Percentiles rank a stretch among this genome's conserved stretches.
These are phyloP conservation scores for Lutra lutra DNA, from an alignment of 2,797 vertebrate species.

Conservation along the genomic window DNA sequence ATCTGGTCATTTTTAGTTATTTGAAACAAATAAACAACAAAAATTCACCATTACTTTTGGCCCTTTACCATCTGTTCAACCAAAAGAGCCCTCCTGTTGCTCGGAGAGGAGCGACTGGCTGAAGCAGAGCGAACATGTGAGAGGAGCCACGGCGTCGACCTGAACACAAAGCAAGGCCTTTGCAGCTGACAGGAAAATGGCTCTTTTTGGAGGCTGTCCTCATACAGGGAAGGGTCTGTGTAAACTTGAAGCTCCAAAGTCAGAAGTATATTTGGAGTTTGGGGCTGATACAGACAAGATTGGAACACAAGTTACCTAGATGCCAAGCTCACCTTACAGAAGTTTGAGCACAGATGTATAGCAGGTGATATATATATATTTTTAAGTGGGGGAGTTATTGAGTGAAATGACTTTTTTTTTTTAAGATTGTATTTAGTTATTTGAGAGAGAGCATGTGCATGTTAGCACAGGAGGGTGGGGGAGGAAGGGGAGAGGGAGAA, in stretches of 20 bases:
- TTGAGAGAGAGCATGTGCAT: too few species aligned
- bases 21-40: neutral
- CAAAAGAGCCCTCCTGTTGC: neutral
- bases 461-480: too few species aligned
- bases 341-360: neutral
- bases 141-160: neutral
- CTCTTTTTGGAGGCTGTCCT: neutral
- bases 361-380: neutral
- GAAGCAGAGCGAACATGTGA: neutral
- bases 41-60: neutral
- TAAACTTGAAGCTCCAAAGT: neutral
- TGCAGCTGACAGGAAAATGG: neutral
- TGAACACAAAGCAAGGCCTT: neutral
- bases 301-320: neutral
- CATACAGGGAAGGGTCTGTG: neutral
- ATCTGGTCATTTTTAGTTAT: neutral
- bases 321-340: neutral
- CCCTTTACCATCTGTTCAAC: neutral
- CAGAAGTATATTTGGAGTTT: neutral
- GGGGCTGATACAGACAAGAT: neutral
- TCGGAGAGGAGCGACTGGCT: neutral
- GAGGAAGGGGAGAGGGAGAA: too few species aligned
- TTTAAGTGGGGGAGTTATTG: neutral
- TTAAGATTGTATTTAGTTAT: too few species aligned
- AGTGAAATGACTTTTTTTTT: neutral